Percentiles rank a stretch among this genome's conserved stretches.
Evolutionary conservation across 2,113 vertebrate species (phyloP).

Genomic region (Glaucidium brasilianum): DNA sequence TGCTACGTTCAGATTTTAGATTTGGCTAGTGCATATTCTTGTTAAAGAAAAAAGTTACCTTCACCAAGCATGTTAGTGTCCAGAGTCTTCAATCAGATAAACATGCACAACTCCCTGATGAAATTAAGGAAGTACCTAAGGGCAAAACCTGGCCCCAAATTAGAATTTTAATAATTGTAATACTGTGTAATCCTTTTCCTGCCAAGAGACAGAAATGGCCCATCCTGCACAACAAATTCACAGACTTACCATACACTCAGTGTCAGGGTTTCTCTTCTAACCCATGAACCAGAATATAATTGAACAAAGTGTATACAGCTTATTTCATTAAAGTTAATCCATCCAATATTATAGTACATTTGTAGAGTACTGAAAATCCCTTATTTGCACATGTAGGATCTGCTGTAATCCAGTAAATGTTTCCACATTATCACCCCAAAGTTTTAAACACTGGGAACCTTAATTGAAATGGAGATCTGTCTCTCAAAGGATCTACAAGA

Average conservation of each 20-base stretch:
- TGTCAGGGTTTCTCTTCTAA: background rate
- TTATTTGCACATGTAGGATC: background rate
- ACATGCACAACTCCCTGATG: background rate
- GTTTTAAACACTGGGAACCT: background rate
- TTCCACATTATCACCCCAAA: background rate
- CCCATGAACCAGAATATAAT: background rate
- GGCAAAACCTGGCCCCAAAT: constrained; percentile 28
- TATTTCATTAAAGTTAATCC: background rate
- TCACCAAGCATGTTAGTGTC: background rate
- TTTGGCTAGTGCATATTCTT: background rate
- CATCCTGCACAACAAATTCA: background rate
- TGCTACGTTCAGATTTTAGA: background rate
- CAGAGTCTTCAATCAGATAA: constrained; percentile 46
- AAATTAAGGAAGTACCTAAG: constrained; percentile 56
- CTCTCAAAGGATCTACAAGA: background rate
- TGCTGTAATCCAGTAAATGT: background rate
- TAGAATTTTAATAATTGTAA: constrained; percentile 46
- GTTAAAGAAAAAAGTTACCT: background rate
- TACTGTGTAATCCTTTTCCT: background rate
- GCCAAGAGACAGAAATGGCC: constrained; percentile 18
- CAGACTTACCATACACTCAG: background rate
- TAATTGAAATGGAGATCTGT: background rate
- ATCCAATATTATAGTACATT: background rate
- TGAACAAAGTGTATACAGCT: background rate
- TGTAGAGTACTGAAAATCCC: background rate